phyloP scores from a whole-genome alignment of 2,888 invertebrate genomes.

The Biston betularia region DNA sequence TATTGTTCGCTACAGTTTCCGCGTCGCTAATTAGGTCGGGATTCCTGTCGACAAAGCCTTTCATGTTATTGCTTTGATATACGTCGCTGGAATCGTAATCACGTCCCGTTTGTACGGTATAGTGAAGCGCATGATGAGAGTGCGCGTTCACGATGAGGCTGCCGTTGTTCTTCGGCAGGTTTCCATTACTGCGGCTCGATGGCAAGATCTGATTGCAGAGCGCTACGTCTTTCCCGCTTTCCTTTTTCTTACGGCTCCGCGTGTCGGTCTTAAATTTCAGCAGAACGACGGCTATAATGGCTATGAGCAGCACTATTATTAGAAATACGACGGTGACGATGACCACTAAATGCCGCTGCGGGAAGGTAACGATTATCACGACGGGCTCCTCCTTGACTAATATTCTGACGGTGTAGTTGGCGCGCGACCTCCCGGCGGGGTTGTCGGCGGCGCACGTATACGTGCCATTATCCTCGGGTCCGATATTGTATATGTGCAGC shows the following conservation, averaged over 20 bases:
- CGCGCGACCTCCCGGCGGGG: slow-evolving; percentile 91
- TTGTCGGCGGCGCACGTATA: slow-evolving; percentile 95
- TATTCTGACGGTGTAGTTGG: slow-evolving; percentile 93
- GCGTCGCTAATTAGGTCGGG: slow-evolving; percentile 93
- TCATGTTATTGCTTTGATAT: slow-evolving; percentile 81
- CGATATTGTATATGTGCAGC: slow-evolving; percentile 91
- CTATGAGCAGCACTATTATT: slow-evolving; percentile 88
- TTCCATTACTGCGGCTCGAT: slow-evolving; percentile 77
- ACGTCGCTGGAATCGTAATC: slow-evolving; percentile 86
- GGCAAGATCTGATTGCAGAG: slow-evolving; percentile 85
- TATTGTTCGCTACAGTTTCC: slow-evolving; percentile 86
- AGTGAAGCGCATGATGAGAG: slow-evolving; percentile 85
- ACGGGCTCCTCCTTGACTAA: slow-evolving; percentile 91
- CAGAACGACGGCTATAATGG: slow-evolving; percentile 89
- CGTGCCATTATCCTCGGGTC: slow-evolving; percentile 93
- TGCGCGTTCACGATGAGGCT: slow-evolving; percentile 84
- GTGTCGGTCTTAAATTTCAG: slow-evolving; percentile 84
- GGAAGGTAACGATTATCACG: slow-evolving; percentile 89
- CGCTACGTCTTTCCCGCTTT: slow-evolving; percentile 87
- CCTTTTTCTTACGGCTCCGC: slow-evolving; percentile 83
- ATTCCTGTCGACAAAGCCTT: slow-evolving; percentile 89
- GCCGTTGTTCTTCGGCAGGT: slow-evolving; percentile 85
- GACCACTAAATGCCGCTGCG: slow-evolving; percentile 90
- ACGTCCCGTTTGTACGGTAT: slow-evolving; percentile 79
- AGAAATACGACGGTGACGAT: slow-evolving; percentile 89